Evolutionary conservation across 2,797 vertebrate species (phyloP), one percentile per base, ranked within the genome.

Genomic region (Onychomys arenicola): DNA sequence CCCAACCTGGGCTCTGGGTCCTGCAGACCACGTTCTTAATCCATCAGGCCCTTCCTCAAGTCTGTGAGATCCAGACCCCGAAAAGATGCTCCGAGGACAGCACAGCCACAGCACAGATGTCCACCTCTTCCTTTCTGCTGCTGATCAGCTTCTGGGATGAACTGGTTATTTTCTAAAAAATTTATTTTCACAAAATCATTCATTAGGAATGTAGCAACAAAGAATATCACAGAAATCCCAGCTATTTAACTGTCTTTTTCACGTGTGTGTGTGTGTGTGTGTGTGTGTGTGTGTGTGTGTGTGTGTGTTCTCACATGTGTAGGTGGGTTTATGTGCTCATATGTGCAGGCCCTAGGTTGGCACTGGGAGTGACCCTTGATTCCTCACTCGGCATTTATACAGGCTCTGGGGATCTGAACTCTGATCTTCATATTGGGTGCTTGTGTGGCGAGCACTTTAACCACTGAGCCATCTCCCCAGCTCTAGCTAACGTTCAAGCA

Each of bases 101-200:
- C 55, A 97, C 89, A 0, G 29, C 65, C 25, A 69, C 76, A 14
- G 97, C 97, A 83, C 98, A 98, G 0, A 89, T 46, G 2, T 98
- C 98, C 55, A 95, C 93, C 76, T 96, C 97, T 94, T 98, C 98
- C 10, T 49, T 95, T 85, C 32, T 65, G 43, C 0, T 71, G 61
- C 43, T 93, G 63, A 95, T 93, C 69, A 98, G 92, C 95, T 97
- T 98, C 23, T 76, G 43, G 6, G 97, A 97, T 3, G 95, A 83
- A 76, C 81, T 97, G 55, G 96, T 95, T 65, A 98, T 93, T 93
- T 97, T 98, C 98, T 99, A 98, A 57, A 55, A 98, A 96, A 97
- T 12, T 2, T n/a, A 88, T 67, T 94, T 80, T 11, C 91, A 96
- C 97, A 95, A 55, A 87, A 49, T 86, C 43, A 52, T 89, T 81